Base-by-base conservation (phyloP, 2,888 invertebrate genomes). In the Rhamphomyia laevipes region DNA sequence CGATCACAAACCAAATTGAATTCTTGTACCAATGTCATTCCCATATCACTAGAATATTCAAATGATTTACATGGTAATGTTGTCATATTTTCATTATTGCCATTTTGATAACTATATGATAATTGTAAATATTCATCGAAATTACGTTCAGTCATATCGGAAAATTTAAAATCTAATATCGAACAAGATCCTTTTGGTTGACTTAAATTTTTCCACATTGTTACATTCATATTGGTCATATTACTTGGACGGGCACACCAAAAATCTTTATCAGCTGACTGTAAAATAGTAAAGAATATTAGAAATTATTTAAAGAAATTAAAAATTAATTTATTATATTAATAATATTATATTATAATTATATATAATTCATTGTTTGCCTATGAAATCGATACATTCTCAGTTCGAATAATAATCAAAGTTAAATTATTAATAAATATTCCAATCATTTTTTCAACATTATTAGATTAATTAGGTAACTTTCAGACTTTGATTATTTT, bases 1-100 rank as follows among this genome's bases (percentile, higher is more conserved):
- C 73, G 67, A 52, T 74, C 74, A 58, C 82, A 82, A 11, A 82
- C 74, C 49, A 82, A 63, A 51, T 71, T 64, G 66, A 78, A 82
- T 67, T 81, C 78, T 23, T 76, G 73, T 27, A 77, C 72, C 46
- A 80, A 64, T 0, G 79, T 79, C 43, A 68, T 65, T 12, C 73
- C 74, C 37, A 58, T 67, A 12, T 57, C 56, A 43, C 57, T 50
- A 4, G 59, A 59, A 56, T 69, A 74, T 51, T 72, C 70, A 63
- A 74, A 75, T 23, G 62, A 53, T 3, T 53, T 53, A 52, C 75
- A 76, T 17, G 23, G 4, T 27, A 9, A 27, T 9, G 60, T 57
- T 4, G 57, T 58, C 45, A 60, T 60, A 51, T 59, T 53, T 1
- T 27, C 47, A 12, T 18, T 60, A 51, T 59, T 53, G 1, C 18